A percentile compares a stretch with the other conserved stretches of the same genome.
phyloP scores from a whole-genome alignment of 2,888 invertebrate genomes.

The Tinea trinotella region DNA sequence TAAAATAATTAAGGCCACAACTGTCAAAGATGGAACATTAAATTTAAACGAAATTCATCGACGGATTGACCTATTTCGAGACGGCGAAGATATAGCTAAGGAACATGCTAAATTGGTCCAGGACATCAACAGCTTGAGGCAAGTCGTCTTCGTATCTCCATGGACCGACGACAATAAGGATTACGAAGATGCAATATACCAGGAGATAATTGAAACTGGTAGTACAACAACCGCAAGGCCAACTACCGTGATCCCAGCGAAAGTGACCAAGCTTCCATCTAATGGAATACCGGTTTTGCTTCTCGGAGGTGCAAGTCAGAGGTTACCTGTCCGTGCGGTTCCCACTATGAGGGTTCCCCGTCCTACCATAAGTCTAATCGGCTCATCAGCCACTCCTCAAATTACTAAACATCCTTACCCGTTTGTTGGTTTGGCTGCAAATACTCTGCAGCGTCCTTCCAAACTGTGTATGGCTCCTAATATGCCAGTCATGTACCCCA shows the following conservation, averaged over 20 bases:
- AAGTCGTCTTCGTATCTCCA: conserved; percentile 48
- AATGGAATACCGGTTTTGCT: conserved; percentile 44
- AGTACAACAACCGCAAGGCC: conserved; percentile 34
- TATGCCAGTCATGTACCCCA: conserved; percentile 30
- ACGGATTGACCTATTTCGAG: conserved; percentile 34
- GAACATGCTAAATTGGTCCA: conserved; percentile 63
- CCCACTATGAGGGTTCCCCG: conserved; percentile 40
- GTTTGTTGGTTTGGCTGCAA: conserved; percentile 39
- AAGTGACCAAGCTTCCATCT: conserved; percentile 29
- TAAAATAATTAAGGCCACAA: conserved; percentile 22
- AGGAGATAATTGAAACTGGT: conserved; percentile 52
- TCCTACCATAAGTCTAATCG: conserved; percentile 46
- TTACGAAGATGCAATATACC: conserved; percentile 57
- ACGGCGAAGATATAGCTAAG: conserved; percentile 45
- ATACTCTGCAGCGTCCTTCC: conserved; percentile 36
- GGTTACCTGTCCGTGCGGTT: conserved; percentile 30
- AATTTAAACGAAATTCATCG: conserved; percentile 31
- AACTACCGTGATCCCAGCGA: conserved; percentile 22
- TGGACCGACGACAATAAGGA: conserved; percentile 44
- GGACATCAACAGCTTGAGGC: conserved; percentile 56
- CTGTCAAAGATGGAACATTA: conserved; percentile 24
- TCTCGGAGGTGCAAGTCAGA: conserved; percentile 48
- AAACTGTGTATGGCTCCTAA: conserved; percentile 45
- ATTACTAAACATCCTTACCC: conserved; percentile 49
- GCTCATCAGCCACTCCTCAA: conserved; percentile 48